Base-by-base conservation (phyloP, 2,888 invertebrate species). In the Pachymerium ferrugineum region DNA sequence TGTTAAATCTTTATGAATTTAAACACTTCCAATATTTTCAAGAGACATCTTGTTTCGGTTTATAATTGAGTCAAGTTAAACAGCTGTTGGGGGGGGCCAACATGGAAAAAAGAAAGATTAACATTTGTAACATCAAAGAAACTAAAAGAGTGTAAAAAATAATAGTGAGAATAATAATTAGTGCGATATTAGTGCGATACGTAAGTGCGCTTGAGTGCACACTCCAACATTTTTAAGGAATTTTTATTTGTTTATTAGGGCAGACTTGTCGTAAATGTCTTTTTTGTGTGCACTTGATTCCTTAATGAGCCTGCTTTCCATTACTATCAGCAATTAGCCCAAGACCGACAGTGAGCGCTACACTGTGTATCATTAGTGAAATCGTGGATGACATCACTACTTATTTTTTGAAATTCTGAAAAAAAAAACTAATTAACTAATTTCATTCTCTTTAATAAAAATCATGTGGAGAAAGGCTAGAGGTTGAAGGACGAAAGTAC, bases 261-360 rank as follows among this genome's bases (percentile, higher is more conserved):
- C 19, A 54, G 28, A 54, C 54, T 25, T 54, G 47, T 12, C 38
- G 38, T 8, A 54, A 54, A 25, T 54, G 22, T 25, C 1, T 54
- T 54, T 19, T 54, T 22, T 54, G 19, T 25, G 3, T 14, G 54
- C 22, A 22, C 54, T 54, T 54, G 19, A 54, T 54, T 54, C 54
- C 54, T 54, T 54, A 54, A 54, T 54, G 54, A 54, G 54, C 54
- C 25, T 54, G 54, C 54, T 25, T 54, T 54, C 54, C 54, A 54
- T 54, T 54, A 54, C 54, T 54, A 54, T 54, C 54, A 54, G 54
- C 54, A 54, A 54, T 54, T 54, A 54, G 54, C 14, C 54, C 54
- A 12, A 54, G 25, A 54, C n/a, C n/a, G n/a, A n/a, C 25, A 54
- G 25, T 54, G 54, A 54, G 54, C 54, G 28, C 54, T 1, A 28